Conservation (phyloP, 2,888 invertebrate species). For the Cheilosia impressa region DNA sequence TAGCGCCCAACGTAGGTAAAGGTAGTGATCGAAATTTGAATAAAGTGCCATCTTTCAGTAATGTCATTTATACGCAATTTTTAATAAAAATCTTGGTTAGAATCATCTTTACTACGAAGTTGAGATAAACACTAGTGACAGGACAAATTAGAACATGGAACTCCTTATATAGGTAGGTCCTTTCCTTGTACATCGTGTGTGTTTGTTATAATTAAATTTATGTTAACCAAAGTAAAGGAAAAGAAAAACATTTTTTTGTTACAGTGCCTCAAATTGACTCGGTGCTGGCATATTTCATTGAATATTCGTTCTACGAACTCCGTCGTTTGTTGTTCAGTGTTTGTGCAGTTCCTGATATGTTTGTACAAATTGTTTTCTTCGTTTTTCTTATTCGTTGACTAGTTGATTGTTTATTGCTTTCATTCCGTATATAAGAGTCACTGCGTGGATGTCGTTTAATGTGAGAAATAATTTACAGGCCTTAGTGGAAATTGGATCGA, state of each 20-base stretch:
- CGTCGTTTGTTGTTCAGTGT: conserved; percentile 43
- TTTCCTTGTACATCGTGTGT: conserved; percentile 6
- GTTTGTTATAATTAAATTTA: conserved; percentile 22
- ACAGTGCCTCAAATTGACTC: conserved; percentile 67
- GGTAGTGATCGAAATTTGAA: too few relatives aligned
- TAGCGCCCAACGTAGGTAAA: too few relatives aligned
- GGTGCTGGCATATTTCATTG: conserved; percentile 77
- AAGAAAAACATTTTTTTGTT: conserved; percentile 49
- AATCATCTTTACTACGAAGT: neutral
- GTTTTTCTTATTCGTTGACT: conserved; percentile 32
- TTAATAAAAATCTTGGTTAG: too few relatives aligned
- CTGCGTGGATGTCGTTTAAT: conserved; percentile 23
- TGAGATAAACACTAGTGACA: neutral
- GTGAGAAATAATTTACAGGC: conserved; percentile 85
- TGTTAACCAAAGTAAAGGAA: conserved; percentile 53
- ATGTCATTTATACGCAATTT: too few relatives aligned
- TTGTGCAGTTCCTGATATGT: conserved; percentile 37
- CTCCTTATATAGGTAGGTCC: neutral
- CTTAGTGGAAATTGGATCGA: conserved; percentile 99
- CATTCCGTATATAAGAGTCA: neutral
- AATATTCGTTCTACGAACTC: conserved; percentile 49
- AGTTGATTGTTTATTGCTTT: conserved; percentile 36
- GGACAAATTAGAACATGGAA: neutral
- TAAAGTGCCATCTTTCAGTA: too few relatives aligned
- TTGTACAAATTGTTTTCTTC: conserved; percentile 48